phyloP scores from a whole-genome alignment of 2,888 invertebrate species.

The Habrosyne pyritoides region DNA sequence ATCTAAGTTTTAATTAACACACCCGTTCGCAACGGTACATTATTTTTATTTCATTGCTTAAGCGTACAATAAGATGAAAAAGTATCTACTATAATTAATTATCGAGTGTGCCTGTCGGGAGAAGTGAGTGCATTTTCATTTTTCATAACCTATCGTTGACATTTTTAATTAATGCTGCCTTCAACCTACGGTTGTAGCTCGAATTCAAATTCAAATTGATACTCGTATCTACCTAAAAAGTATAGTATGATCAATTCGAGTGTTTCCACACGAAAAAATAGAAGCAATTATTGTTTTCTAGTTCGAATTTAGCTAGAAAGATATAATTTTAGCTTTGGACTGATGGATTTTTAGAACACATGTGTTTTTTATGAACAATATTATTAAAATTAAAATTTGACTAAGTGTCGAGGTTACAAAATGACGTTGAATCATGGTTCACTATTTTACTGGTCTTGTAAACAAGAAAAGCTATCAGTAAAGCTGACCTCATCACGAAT shows the following conservation, averaged over 20 bases:
- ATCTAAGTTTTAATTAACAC: not conserved
- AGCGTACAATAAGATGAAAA: not conserved
- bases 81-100: conserved; percentile 2
- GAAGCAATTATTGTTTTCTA: not conserved
- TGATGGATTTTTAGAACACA: too few relatives aligned
- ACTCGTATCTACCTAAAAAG: too few relatives aligned
- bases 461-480: conserved; percentile 60
- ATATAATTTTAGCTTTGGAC: too few relatives aligned
- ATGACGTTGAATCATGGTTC: conserved; percentile 28
- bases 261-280: not conserved
- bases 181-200: not conserved
- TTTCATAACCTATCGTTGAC: conserved; percentile 2
- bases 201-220: not conserved
- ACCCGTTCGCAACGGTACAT: not conserved
- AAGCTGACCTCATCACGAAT: conserved; percentile 54
- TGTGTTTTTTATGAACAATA: too few relatives aligned
- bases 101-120: conserved; percentile 3
- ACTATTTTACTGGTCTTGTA: conserved; percentile 34
- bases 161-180: conserved; percentile 6
- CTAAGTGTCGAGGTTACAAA: conserved; percentile 7
- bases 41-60: not conserved
- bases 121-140: conserved; percentile 1
- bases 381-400: not conserved
- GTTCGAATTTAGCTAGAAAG: too few relatives aligned
- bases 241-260: not conserved